Evolutionary conservation across 2,888 invertebrate genomes (phyloP).

Genomic region (Aricia artaxerxes): DNA sequence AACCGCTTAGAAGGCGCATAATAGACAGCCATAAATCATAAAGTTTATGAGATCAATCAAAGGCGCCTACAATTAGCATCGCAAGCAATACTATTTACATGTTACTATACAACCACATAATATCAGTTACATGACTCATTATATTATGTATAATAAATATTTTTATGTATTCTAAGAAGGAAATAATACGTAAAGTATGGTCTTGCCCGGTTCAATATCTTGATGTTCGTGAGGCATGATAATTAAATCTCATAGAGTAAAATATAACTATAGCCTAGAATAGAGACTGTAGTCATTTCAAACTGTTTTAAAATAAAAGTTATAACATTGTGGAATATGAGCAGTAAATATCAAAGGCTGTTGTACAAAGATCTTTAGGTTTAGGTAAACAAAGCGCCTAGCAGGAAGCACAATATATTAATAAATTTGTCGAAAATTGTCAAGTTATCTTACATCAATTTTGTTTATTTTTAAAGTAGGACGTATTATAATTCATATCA

Average conservation of each 20-base stretch:
- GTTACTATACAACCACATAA: not conserved
- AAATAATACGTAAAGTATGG: not conserved
- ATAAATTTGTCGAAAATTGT: no score
- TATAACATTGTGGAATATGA: no score
- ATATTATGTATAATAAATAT: not conserved
- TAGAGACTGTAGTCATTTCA: no score
- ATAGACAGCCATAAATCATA: not conserved
- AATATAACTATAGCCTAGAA: no score
- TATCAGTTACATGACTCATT: not conserved
- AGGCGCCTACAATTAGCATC: constrained; percentile 4
- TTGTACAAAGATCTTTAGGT: no score
- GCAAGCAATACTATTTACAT: not conserved
- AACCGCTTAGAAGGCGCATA: no score
- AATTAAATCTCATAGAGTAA: not conserved
- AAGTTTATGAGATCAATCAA: not conserved
- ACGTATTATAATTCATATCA: not conserved
- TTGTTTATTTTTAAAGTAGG: not conserved
- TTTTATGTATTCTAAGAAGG: constrained; percentile 1
- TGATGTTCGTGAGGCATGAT: not conserved
- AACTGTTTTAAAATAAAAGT: no score
- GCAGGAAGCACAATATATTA: no score
- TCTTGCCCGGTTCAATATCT: not conserved
- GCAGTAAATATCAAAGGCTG: no score
- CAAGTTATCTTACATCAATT: no score
- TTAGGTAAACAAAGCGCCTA: no score